Conservation (phyloP, 2,113 vertebrate species). For the Vulpes lagopus region DNA sequence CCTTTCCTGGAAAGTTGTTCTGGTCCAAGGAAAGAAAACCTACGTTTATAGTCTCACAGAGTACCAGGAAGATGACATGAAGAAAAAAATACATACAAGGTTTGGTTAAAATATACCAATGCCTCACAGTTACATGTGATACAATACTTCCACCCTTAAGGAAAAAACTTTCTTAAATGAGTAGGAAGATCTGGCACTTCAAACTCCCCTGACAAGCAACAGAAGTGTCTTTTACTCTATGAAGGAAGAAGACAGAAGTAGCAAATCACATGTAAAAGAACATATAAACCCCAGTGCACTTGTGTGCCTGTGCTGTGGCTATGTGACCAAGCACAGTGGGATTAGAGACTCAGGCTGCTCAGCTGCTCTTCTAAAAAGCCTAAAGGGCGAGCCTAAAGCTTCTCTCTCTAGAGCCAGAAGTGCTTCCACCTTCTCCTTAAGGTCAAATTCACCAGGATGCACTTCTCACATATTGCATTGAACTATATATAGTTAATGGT, state of each 20-base stretch:
- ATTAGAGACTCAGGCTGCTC: neutral
- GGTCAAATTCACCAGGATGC: neutral
- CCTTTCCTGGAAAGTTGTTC: neutral
- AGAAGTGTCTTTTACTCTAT: slow-evolving; percentile 14
- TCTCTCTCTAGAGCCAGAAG: neutral
- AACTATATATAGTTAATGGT: slow-evolving; percentile 48
- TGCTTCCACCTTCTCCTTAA: neutral
- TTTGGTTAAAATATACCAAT: neutral
- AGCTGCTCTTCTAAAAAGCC: neutral
- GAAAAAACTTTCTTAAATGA: slow-evolving; percentile 17
- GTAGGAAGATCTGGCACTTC: neutral
- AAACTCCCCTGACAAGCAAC: slow-evolving; percentile 1
- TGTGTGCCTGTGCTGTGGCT: neutral
- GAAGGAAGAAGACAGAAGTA: slow-evolving; percentile 22
- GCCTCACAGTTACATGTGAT: neutral
- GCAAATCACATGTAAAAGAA: neutral
- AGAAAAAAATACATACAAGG: neutral
- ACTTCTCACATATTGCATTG: neutral
- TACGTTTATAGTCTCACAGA: neutral
- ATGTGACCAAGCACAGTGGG: neutral
- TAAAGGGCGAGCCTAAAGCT: neutral
- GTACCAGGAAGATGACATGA: neutral
- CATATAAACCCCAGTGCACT: neutral
- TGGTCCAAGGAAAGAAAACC: slow-evolving; percentile 7
- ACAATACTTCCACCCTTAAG: neutral